phyloP scores from a whole-genome alignment of 2,888 invertebrate species.

The Macropis europaea region DNA sequence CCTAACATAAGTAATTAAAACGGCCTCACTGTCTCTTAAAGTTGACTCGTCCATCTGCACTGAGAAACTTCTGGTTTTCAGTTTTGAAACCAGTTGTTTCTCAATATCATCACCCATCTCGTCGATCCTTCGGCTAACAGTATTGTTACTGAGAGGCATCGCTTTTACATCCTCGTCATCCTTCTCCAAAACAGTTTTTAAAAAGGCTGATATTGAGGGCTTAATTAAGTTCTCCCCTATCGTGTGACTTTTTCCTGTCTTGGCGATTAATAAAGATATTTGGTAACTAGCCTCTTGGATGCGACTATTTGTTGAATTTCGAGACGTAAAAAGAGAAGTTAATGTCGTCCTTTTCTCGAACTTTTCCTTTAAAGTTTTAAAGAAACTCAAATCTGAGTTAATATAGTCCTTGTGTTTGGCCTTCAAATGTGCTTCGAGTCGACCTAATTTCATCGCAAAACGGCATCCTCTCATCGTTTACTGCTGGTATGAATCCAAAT shows the following conservation, averaged over 20 bases:
- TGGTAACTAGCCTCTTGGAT: not conserved
- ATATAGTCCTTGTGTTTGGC: not conserved
- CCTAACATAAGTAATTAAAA: not conserved
- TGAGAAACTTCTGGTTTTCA: not conserved
- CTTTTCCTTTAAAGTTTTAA: not conserved
- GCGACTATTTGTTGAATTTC: not conserved
- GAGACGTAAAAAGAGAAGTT: not conserved
- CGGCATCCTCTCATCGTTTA: not conserved
- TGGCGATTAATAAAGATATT: conserved; percentile 11
- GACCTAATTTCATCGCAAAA: not conserved
- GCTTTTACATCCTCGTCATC: not conserved
- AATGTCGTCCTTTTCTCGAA: not conserved
- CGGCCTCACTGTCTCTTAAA: not conserved
- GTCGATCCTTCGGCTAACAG: conserved; percentile 5
- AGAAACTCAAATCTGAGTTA: not conserved
- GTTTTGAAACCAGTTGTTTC: not conserved
- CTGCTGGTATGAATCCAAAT: not conserved
- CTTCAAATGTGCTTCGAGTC: not conserved
- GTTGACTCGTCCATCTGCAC: conserved; percentile 9
- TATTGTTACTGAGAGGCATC: conserved; percentile 5
- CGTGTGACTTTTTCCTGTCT: conserved; percentile 10
- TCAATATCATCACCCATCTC: conserved; percentile 9
- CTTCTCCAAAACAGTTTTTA: conserved; percentile 1
- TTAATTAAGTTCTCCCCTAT: conserved; percentile 5
- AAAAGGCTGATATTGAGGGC: not conserved